Conservation (phyloP, 2,113 vertebrate genomes). For the Saccopteryx leptura region DNA sequence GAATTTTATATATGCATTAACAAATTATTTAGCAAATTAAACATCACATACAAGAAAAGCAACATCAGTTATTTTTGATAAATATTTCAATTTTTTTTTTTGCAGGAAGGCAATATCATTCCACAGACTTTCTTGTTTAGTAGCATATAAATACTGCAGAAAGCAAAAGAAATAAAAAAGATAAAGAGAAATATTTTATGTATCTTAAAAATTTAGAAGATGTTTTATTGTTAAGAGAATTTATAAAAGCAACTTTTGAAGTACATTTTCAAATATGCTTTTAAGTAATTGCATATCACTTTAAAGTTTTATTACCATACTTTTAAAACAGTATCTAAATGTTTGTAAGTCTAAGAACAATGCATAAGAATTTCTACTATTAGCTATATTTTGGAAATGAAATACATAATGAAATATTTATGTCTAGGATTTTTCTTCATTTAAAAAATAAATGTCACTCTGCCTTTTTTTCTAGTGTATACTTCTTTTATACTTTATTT, state of each 20-base stretch:
- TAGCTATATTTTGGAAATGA: background rate
- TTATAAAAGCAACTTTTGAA: background rate
- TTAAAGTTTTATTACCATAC: conserved; percentile 13
- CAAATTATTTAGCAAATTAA: conserved; percentile 28
- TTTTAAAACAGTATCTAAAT: background rate
- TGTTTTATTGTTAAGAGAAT: background rate
- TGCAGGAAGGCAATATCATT: background rate
- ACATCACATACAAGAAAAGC: background rate
- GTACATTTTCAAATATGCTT: background rate
- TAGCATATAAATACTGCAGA: background rate
- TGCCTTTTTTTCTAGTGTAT: background rate
- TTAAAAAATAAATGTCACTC: background rate
- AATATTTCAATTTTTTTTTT: conserved; percentile 35
- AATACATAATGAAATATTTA: background rate
- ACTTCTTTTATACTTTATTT: background rate
- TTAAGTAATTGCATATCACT: background rate
- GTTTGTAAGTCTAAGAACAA: background rate
- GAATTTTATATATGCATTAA: background rate
- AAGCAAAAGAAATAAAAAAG: background rate
- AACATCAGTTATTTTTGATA: conserved; percentile 30
- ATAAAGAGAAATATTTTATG: background rate
- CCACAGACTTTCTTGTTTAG: background rate
- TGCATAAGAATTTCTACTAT: background rate
- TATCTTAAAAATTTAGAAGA: conserved; percentile 16
- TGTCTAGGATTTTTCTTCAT: background rate